These are phyloP conservation scores for Pelecanoides urinatrix DNA, from an alignment of 2,113 vertebrate genomes.

Conservation along the genomic window DNA sequence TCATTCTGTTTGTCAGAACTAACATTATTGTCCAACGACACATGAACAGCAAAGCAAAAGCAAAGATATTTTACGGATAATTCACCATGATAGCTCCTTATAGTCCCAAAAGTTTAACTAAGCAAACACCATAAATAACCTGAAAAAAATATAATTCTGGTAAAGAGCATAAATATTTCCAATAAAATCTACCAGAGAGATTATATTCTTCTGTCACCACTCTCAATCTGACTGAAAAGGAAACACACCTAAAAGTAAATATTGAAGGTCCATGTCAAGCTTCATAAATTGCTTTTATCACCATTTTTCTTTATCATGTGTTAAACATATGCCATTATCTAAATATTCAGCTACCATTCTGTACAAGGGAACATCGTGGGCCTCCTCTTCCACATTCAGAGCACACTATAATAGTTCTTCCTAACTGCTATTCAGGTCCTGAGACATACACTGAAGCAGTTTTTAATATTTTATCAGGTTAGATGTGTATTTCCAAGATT, in stretches of 20 bases:
- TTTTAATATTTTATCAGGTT: background rate
- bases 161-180: background rate
- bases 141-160: background rate
- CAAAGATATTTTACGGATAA: background rate
- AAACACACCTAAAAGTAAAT: background rate
- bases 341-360: background rate
- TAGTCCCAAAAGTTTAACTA: background rate
- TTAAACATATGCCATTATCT: background rate
- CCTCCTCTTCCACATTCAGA: background rate
- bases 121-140: background rate
- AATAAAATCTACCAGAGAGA: background rate
- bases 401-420: background rate
- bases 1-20: background rate
- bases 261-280: background rate
- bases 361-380: background rate
- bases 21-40: background rate
- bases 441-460: background rate
- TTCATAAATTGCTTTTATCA: conserved; percentile 5
- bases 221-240: background rate
- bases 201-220: background rate
- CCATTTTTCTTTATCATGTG: background rate
- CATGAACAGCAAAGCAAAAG: background rate
- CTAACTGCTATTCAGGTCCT: background rate
- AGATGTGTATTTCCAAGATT: background rate
- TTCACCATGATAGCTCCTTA: background rate